Evolutionary conservation across 30 jellyfish, hydroid and myxozoan genomes (phyloP).

Genomic region (Chironex yamaguchii): DNA sequence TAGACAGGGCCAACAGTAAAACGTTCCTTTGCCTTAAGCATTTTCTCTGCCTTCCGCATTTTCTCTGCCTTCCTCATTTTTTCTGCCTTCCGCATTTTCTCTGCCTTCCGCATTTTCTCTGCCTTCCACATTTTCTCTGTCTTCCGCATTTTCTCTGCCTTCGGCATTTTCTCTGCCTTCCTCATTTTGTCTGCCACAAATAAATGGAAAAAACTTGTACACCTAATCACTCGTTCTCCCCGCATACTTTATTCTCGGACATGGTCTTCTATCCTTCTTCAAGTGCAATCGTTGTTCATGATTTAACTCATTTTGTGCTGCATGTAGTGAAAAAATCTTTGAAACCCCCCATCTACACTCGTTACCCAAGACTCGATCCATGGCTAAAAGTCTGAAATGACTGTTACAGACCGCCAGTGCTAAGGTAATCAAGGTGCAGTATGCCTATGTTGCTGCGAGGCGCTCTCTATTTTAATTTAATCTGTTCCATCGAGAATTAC

Average conservation of each 20-base stretch:
- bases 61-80: too few relatives aligned
- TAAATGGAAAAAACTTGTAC: slow-evolving; percentile 29
- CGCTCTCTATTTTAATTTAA: not conserved
- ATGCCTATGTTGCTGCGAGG: not conserved
- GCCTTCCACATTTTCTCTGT: too few relatives aligned
- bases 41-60: too few relatives aligned
- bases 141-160: too few relatives aligned
- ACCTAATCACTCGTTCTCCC: slow-evolving; percentile 39
- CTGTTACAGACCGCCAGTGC: not conserved
- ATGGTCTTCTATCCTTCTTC: slow-evolving; percentile 49
- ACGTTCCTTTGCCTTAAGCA: too few relatives aligned
- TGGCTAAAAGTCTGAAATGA: not conserved
- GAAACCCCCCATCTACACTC: slow-evolving; percentile 46
- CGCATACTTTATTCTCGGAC: slow-evolving; percentile 39
- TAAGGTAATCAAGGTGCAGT: not conserved
- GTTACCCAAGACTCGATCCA: slow-evolving; percentile 35
- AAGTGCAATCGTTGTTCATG: slow-evolving; percentile 29
- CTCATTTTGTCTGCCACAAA: slow-evolving; percentile 44
- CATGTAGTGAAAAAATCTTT: slow-evolving; percentile 15
- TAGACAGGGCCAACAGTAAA: too few relatives aligned
- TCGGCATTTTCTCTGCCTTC: slow-evolving; percentile 46
- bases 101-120: too few relatives aligned
- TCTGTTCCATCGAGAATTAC: not conserved
- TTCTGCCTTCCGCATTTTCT: too few relatives aligned
- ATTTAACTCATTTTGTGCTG: slow-evolving; percentile 1